These are phyloP conservation scores for Megalurothrips usitatus DNA, from an alignment of 2,888 invertebrate species.

Conservation along the genomic window DNA sequence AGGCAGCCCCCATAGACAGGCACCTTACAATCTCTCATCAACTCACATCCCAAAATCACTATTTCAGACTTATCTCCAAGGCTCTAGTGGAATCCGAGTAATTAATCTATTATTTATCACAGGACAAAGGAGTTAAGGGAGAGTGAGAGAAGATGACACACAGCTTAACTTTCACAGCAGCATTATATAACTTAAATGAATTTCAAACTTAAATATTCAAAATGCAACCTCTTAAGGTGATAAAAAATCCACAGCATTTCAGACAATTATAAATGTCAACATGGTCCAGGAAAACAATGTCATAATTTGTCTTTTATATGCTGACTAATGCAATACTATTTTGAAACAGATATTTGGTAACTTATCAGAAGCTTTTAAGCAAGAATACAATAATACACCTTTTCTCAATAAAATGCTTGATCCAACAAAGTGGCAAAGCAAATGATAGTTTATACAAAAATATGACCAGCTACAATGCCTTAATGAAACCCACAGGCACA, in stretches of 20 bases:
- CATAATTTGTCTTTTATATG: slow-evolving; percentile 8
- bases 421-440: not conserved
- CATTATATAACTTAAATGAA: slow-evolving; percentile 14
- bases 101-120: slow-evolving; percentile 27
- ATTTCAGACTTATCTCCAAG: slow-evolving; percentile 26
- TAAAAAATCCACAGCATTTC: slow-evolving; percentile 26
- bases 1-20: slow-evolving; percentile 21
- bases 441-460: slow-evolving; percentile 3
- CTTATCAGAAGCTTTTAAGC: slow-evolving; percentile 23
- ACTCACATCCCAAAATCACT: slow-evolving; percentile 24
- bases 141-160: slow-evolving; percentile 22
- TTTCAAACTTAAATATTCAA: slow-evolving; percentile 23
- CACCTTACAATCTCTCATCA: slow-evolving; percentile 7
- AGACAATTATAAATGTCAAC: slow-evolving; percentile 1
- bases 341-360: slow-evolving; percentile 17
- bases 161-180: slow-evolving; percentile 21
- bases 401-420: not conserved
- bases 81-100: slow-evolving; percentile 26
- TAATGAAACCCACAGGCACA: not conserved
- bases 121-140: slow-evolving; percentile 24
- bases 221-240: slow-evolving; percentile 17
- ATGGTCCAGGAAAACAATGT: slow-evolving; percentile 17
- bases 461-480: slow-evolving; percentile 5
- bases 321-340: slow-evolving; percentile 23
- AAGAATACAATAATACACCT: slow-evolving; percentile 18